Conservation (phyloP, 2,113 vertebrate genomes). For the Setophaga petechia region DNA sequence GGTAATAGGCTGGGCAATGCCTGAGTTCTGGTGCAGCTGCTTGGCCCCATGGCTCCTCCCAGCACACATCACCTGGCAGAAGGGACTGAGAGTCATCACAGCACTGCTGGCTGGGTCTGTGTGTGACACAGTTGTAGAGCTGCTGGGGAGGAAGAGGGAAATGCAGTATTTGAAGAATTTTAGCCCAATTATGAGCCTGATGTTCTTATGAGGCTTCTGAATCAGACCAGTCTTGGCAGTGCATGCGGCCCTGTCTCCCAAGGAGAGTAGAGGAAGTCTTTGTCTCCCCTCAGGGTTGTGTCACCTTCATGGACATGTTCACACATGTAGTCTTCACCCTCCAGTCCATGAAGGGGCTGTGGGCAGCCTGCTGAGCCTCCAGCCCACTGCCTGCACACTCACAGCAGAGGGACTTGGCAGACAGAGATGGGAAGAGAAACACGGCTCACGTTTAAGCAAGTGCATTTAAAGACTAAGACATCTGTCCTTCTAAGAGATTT, state of each 20-base stretch:
- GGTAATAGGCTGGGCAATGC: background rate
- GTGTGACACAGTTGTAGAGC: fast-evolving
- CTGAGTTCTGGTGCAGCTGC: background rate
- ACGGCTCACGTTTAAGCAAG: fast-evolving
- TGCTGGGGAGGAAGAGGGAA: background rate
- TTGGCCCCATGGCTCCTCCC: background rate
- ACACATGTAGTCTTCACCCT: background rate
- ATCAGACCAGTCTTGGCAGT: background rate
- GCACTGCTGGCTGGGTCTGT: background rate
- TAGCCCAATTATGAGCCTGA: background rate
- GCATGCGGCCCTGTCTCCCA: background rate
- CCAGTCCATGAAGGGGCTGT: background rate
- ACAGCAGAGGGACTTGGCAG: background rate
- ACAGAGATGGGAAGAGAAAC: background rate
- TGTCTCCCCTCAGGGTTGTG: background rate
- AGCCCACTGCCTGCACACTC: background rate
- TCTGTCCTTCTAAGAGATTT: background rate
- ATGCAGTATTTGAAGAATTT: background rate
- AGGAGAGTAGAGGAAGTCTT: background rate
- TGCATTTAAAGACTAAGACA: background rate
- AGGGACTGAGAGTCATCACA: background rate
- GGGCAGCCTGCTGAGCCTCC: background rate
- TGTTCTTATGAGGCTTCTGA: background rate
- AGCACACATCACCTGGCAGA: background rate
- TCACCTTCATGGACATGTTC: background rate